These are phyloP conservation scores for Sterrhoptilus dennistouni DNA, from an alignment of 2,113 vertebrate species.

Conservation along the genomic window DNA sequence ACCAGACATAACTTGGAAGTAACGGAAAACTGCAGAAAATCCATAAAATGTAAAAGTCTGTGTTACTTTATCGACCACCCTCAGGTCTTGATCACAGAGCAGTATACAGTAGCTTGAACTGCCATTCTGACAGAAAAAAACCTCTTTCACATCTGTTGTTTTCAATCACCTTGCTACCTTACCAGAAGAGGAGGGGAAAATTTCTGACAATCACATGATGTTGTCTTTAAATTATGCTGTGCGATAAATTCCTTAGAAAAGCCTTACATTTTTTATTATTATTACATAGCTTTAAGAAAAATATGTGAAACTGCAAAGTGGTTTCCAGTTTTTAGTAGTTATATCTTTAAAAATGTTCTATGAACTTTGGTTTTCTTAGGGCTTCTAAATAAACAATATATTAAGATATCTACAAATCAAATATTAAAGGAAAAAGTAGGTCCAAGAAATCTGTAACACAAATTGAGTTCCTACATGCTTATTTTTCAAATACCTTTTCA, in stretches of 20 bases:
- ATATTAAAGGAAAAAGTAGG: constrained; percentile 55
- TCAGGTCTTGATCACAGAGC: neutral
- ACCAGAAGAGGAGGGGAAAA: constrained; percentile 5
- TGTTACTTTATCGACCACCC: neutral
- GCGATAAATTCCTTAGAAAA: constrained; percentile 45
- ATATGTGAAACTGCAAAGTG: constrained; percentile 43
- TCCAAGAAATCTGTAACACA: constrained; percentile 55
- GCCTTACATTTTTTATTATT: constrained; percentile 41
- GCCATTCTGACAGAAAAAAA: neutral
- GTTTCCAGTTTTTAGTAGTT: constrained; percentile 62
- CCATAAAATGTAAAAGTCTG: neutral
- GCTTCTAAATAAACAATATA: constrained; percentile 69
- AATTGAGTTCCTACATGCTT: constrained; percentile 63
- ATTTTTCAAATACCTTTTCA: constrained; percentile 65
- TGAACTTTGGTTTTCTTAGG: constrained; percentile 65
- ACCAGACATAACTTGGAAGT: neutral
- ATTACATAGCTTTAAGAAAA: constrained; percentile 34
- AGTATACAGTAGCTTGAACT: neutral
- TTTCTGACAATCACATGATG: constrained; percentile 39
- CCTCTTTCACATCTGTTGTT: neutral
- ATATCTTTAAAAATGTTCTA: constrained; percentile 23
- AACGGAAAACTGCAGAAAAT: neutral
- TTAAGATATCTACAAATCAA: constrained; percentile 67
- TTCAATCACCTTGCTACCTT: constrained; percentile 6
- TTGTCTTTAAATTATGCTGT: constrained; percentile 44